Base-by-base conservation (phyloP, 2,888 invertebrate species). In the Cacoxenus indagator region DNA sequence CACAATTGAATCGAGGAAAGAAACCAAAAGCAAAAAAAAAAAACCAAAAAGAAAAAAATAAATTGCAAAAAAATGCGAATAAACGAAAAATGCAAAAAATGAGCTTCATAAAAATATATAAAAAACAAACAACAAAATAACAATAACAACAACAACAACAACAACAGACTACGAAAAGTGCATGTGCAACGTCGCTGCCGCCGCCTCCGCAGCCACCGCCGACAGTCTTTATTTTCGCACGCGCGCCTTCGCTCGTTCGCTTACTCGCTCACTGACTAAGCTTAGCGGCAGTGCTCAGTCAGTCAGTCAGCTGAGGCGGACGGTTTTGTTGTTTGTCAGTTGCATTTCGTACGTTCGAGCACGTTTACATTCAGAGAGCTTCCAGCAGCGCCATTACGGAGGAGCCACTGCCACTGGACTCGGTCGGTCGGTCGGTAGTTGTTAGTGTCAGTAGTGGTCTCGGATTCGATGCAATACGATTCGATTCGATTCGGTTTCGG, bases 161-260 rank as follows among this genome's bases (percentile, higher is more conserved):
- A 70, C 73, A 71, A 75, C 65, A 74, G 65, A 73, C 70, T 66
- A 61, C 69, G 73, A 78, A 84, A 84, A 84, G 76, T 84, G 84
- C 85, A 84, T 85, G 84, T 84, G 84, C 84, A 84, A 84, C 83
- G 85, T 77, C 75, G 75, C 48, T 74, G 71, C 45, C 54, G 69
- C 68, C 48, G 55, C 45, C 45, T 61, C 26, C 46, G 65, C 55
- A 31, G 68, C 29, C 24, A 55, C 61, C 46, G 70, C 57, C 5
- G 70, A 64, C 64, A 17, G 9, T n/a, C 24, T 11, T 43, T 43
- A n/a, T n/a, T 43, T 43, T 43, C 45, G n/a, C n/a, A 43, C 45
- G n/a, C 45, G n/a, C 45, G 11, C 45, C 11, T 11, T 3, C 22
- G 1, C 37, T 37, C 37, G 5, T 37, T 11, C 37, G 37, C 37